These are phyloP conservation scores for Puma concolor DNA, from an alignment of 2,113 vertebrate species.

Conservation along the genomic window DNA sequence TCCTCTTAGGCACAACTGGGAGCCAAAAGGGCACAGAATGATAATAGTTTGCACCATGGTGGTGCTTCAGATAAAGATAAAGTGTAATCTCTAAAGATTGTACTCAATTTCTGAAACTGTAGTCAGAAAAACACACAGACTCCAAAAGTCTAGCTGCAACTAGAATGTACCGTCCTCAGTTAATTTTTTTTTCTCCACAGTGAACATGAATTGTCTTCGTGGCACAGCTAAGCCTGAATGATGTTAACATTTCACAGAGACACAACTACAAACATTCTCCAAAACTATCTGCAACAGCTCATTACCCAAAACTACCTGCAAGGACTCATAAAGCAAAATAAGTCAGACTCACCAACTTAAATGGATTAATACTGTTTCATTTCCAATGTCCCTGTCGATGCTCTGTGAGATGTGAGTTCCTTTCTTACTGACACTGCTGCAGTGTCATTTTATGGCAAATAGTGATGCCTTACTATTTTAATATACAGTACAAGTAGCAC, in stretches of 20 bases:
- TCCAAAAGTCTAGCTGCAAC: background rate
- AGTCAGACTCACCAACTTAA: background rate
- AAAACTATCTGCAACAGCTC: background rate
- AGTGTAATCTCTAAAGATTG: background rate
- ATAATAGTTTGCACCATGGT: background rate
- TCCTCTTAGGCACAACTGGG: background rate
- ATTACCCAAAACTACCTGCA: conserved; percentile 30
- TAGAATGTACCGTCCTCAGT: background rate
- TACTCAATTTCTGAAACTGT: conserved; percentile 19
- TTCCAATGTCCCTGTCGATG: background rate
- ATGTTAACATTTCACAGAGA: conserved; percentile 3
- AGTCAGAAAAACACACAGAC: background rate
- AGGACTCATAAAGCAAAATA: background rate
- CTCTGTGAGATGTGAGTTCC: background rate
- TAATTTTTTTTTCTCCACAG: background rate
- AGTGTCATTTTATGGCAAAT: background rate
- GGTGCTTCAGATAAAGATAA: background rate
- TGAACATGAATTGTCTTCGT: conserved; percentile 33
- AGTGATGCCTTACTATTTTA: conserved; percentile 36
- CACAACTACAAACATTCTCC: background rate
- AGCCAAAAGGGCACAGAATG: background rate
- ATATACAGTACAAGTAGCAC: conserved; percentile 13
- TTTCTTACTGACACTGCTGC: background rate
- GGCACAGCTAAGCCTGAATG: background rate
- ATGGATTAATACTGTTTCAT: background rate